Conservation (phyloP, 2,888 invertebrate species). For the Ophion ventricosus region DNA sequence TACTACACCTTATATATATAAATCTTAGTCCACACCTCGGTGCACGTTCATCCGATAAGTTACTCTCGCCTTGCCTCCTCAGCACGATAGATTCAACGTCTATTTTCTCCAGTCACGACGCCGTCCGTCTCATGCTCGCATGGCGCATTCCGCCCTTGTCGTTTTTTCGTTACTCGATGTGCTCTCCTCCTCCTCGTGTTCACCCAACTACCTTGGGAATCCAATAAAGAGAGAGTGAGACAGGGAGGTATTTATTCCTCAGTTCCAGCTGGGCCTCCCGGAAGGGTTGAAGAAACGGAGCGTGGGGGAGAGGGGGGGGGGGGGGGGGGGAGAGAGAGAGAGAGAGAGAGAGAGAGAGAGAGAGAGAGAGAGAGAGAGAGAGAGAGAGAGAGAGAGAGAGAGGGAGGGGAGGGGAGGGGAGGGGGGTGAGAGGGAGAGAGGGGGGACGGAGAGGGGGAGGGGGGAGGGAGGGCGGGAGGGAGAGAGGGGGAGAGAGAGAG, state of each 20-base stretch:
- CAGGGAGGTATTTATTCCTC: constrained; percentile 31
- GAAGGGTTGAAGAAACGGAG: not conserved
- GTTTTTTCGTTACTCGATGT: constrained; percentile 28
- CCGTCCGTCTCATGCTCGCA: constrained; percentile 35
- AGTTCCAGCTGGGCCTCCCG: constrained; percentile 9
- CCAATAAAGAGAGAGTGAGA: constrained; percentile 51
- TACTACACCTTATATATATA: too few species aligned
- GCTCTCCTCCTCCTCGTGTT: constrained; percentile 27
- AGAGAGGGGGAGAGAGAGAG: too few species aligned
- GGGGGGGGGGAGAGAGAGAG: not conserved
- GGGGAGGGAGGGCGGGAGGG: too few species aligned
- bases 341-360: constrained; percentile 15
- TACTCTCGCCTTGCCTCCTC: constrained; percentile 44
- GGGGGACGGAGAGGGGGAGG: too few species aligned
- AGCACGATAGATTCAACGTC: constrained; percentile 59
- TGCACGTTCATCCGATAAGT: constrained; percentile 60
- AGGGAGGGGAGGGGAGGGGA: too few species aligned
- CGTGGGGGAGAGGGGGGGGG: too few species aligned
- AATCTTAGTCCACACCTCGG: not conserved
- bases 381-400: too few species aligned
- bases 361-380: too few species aligned
- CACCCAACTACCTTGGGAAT: constrained; percentile 36
- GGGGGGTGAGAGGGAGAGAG: too few species aligned
- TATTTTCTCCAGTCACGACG: constrained; percentile 50
- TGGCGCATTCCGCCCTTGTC: constrained; percentile 18